These are phyloP conservation scores for Porites rus DNA, from an alignment of 92 coral and sea anemone genomes.

Conservation along the genomic window DNA sequence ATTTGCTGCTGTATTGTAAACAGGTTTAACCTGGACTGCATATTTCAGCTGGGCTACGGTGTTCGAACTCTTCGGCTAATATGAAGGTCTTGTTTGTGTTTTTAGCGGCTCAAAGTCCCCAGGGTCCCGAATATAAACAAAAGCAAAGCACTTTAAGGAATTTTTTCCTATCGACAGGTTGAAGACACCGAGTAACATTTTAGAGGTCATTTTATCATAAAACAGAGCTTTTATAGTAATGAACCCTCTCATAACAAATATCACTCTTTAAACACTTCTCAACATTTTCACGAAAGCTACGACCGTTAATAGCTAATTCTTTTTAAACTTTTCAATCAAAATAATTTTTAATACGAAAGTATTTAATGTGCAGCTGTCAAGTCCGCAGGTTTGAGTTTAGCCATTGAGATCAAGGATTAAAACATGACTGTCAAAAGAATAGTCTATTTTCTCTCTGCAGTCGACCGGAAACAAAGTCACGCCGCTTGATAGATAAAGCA, in stretches of 20 bases:
- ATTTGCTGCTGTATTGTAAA: slow-evolving; percentile 6
- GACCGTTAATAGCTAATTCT: background rate
- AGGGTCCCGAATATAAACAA: slow-evolving; percentile 1
- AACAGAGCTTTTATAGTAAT: background rate
- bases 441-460: slow-evolving; percentile 20
- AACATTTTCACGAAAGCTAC: background rate
- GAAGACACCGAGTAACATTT: too few relatives aligned
- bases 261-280: background rate
- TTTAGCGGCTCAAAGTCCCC: background rate
- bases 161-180: too few relatives aligned
- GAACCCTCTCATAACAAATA: background rate
- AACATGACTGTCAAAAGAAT: slow-evolving; percentile 5
- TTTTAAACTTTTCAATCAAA: background rate
- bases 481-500: slow-evolving; percentile 10
- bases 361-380: slow-evolving; percentile 18
- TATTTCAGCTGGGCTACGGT: background rate
- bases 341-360: background rate
- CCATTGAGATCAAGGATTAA: slow-evolving; percentile 20
- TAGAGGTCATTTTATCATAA: too few relatives aligned
- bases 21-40: slow-evolving; percentile 16
- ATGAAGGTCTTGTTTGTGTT: slow-evolving; percentile 10
- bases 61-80: too few relatives aligned
- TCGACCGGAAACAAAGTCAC: slow-evolving; percentile 34
- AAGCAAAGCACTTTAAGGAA: background rate
- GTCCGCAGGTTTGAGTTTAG: slow-evolving; percentile 11